Evolutionary conservation across 2,797 vertebrate species (phyloP), one percentile per base, ranked within the genome.

Genomic region (Catamblyrhynchus diadema): DNA sequence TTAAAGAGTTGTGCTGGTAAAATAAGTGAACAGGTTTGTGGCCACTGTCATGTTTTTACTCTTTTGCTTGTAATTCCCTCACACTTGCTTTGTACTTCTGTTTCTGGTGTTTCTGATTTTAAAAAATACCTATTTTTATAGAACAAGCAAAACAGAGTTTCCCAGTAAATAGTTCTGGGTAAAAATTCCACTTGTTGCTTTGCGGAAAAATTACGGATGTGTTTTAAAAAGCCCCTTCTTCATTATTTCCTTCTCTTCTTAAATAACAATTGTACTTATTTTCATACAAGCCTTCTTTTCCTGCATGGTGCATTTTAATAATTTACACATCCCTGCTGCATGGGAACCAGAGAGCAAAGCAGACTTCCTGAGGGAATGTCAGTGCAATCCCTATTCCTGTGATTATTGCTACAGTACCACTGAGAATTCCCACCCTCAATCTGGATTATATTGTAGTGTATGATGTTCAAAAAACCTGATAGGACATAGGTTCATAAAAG

Each of bases 221-320:
- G 60, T 85, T 93, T 94, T 80, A 3, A 91, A 95, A 90, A 86
- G 44, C 25, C 80, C 41, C 70, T 88, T 92, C 75, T 96, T 93
- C 90, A 69, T 91, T 75, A 83, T 95, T 96, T 95, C 92, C 90
- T 94, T 93, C 51, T 91, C 85, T 88, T 87, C 86, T 92, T 87
- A 81, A 95, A 56, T 92, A 95, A 78, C 94, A 96, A 86, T 95
- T 91, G 85, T 50, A 86, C 73, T 93, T 94, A 72, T 84, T 96
- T 96, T 90, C 95, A 90, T 90, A 64, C 44, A 65, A 81, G 41
- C 44, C 32, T 77, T 91, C 94, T 91, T 95, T 97, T 94, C 88
- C 87, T 96, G 85, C 27, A 9, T 0, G 1, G 51, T 75, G 27
- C 37, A 70, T 83, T 92, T 97, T 77, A 91, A 96, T 95, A 95